Base-by-base conservation (phyloP, 2,797 vertebrate genomes). In the Chaunax sp. region DNA sequence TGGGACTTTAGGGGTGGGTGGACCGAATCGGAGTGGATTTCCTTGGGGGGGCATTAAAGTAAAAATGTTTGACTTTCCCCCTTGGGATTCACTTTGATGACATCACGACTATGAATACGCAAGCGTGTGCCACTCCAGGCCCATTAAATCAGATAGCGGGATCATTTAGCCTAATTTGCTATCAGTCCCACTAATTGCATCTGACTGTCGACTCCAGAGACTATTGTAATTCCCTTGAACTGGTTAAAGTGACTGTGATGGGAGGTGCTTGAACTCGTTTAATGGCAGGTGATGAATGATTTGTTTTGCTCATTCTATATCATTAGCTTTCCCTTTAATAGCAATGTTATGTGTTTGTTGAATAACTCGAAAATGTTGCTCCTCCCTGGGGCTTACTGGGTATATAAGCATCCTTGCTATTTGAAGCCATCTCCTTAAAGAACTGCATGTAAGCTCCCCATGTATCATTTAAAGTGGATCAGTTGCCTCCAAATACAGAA, bases 91-190 rank as follows among this genome's bases (percentile, higher is more conserved):
- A 1, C n/a, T 44, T 55, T 66, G 82, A 86, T 85, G 83, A 88
- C 89, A 87, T 90, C 80, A 84, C 66, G 80, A 38, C 77, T 64
- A 41, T 28, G 67, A 62, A 46, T 72, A 82, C 60, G 70, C 46
- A n/a, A 82, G 78, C 14, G 61, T 64, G 62, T 38, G 56, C 81
- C 77, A 72, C 72, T 80, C 78, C 78, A 66, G 77, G 70, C 83
- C 85, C 84, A 87, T 92, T 91, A 88, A 89, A 91, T 90, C 90
- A 90, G 87, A 91, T 90, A 83, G 86, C 78, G 58, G 83, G 89
- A 90, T 92, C 81, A 90, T 91, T 90, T 89, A 70, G 72, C 86
- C 84, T 92, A 91, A 94, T 93, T 93, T 90, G 85, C 89, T 87
- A 90, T 93, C 92, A 87, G 85, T 90, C 75, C 69, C 75, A 63